phyloP scores from a whole-genome alignment of 2,113 vertebrate species.

The Hymenochirus boettgeri region DNA sequence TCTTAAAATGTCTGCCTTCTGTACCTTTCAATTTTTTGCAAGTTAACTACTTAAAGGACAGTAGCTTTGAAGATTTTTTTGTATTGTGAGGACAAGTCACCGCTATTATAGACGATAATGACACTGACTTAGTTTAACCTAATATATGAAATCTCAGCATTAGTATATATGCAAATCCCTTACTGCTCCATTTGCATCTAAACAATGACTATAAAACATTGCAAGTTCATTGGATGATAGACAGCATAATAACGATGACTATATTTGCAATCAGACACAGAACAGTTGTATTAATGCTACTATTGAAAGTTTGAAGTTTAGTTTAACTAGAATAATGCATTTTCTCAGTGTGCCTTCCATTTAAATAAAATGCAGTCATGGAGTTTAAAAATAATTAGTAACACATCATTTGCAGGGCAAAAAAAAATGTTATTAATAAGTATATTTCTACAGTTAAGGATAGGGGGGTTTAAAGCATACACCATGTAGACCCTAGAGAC shows the following conservation, averaged over 20 bases:
- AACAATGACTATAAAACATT: slow-evolving; percentile 38
- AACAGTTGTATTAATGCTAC: slow-evolving; percentile 50
- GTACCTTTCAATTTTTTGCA: no score
- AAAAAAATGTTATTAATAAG: slow-evolving; percentile 81
- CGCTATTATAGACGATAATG: no score
- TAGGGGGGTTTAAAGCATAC: no score
- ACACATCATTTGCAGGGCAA: slow-evolving; percentile 81
- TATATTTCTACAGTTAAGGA: slow-evolving; percentile 72
- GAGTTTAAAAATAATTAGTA: slow-evolving; percentile 79
- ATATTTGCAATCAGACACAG: slow-evolving; percentile 47
- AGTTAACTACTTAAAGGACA: not conserved
- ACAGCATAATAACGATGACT: slow-evolving; percentile 43
- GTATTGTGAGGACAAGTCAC: no score
- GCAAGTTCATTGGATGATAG: slow-evolving; percentile 28
- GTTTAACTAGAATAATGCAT: slow-evolving; percentile 58
- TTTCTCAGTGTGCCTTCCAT: slow-evolving; percentile 62
- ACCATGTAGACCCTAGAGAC: no score
- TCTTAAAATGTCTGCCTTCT: not conserved
- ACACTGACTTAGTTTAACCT: no score
- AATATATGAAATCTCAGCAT: no score
- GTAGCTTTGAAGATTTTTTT: not conserved
- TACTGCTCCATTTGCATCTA: not conserved
- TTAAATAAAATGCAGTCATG: slow-evolving; percentile 69
- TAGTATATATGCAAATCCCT: no score
- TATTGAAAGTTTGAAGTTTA: slow-evolving; percentile 53